Conservation (phyloP, 1,140 invertebrate species). For the Protaetia brevitarsis region DNA sequence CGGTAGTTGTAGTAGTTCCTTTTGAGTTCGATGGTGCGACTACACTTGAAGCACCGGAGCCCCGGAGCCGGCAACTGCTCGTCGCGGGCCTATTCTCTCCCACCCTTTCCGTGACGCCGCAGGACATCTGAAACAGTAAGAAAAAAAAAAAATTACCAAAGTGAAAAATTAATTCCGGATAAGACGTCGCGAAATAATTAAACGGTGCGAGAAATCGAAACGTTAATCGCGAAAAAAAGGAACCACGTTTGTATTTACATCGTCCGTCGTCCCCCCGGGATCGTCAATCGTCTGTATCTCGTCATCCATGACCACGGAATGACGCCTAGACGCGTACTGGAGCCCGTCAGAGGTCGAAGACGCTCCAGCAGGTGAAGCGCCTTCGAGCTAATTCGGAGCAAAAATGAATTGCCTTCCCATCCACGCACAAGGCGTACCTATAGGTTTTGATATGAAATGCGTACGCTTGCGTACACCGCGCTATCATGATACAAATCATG, state of each 20-base stretch:
- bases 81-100: constrained; percentile 40
- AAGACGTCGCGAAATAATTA: not conserved
- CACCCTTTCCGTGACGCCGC: constrained; percentile 46
- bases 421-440: not conserved
- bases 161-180: not conserved
- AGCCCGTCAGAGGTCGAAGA: no score
- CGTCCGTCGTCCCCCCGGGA: no score
- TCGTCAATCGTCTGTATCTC: no score
- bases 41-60: constrained; percentile 35
- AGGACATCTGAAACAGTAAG: constrained; percentile 47
- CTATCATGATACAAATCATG: no score
- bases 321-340: no score
- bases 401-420: not conserved
- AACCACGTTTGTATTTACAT: no score
- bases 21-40: constrained; percentile 43
- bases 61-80: constrained; percentile 38
- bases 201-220: no score
- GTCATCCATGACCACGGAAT: no score
- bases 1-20: constrained; percentile 27
- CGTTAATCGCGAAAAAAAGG: no score
- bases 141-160: not conserved
- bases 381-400: not conserved
- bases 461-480: not conserved
- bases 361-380: not conserved
- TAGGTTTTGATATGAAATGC: not conserved